Conservation (phyloP, 2,888 invertebrate species). For the Coenonympha arcania region DNA sequence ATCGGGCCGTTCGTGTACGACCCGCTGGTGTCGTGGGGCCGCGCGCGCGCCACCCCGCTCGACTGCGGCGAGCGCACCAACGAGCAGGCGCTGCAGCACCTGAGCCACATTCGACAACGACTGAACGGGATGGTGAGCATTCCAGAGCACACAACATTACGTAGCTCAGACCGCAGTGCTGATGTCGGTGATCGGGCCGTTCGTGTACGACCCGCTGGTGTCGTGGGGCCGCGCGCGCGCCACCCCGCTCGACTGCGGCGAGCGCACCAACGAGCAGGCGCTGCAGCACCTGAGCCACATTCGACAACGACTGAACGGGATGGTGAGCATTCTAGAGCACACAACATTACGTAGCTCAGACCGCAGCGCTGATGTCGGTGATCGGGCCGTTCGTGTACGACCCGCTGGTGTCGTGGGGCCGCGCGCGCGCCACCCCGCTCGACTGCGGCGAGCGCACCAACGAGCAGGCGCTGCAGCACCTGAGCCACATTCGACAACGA, state of each 20-base stretch:
- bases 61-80: slow-evolving; percentile 71
- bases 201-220: slow-evolving; percentile 95
- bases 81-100: slow-evolving; percentile 84
- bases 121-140: slow-evolving; percentile 83
- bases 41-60: slow-evolving; percentile 39
- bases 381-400: slow-evolving; percentile 96
- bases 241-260: slow-evolving; percentile 49
- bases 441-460: slow-evolving; percentile 71
- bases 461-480: slow-evolving; percentile 84
- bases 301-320: slow-evolving; percentile 86
- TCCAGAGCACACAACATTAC: slow-evolving; percentile 71
- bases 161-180: slow-evolving; percentile 89
- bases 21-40: slow-evolving; percentile 88
- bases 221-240: slow-evolving; percentile 77
- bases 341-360: slow-evolving; percentile 84
- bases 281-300: slow-evolving; percentile 88
- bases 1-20: slow-evolving; percentile 96
- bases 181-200: slow-evolving; percentile 92
- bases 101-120: slow-evolving; percentile 87
- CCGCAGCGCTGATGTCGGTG: slow-evolving; percentile 90
- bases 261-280: slow-evolving; percentile 79
- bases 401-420: slow-evolving; percentile 88
- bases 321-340: slow-evolving; percentile 61
- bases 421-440: slow-evolving; percentile 39
- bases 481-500: slow-evolving; percentile 87